A percentile compares a stretch with the other conserved stretches of the same genome.
phyloP scores from a whole-genome alignment of 2,113 vertebrate species.

The Myodes glareolus region DNA sequence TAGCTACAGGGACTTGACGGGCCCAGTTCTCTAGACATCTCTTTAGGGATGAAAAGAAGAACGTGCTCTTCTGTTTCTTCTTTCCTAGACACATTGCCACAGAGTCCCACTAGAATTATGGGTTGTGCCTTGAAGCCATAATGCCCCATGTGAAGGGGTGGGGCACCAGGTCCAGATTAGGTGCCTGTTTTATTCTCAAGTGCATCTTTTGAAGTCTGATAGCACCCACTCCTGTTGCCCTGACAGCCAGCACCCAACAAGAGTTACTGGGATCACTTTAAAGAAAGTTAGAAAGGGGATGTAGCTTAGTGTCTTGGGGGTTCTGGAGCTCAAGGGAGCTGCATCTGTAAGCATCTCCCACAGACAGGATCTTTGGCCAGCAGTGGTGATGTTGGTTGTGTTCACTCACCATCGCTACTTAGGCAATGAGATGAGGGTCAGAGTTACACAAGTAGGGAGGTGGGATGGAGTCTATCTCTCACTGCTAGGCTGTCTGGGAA shows the following conservation, averaged over 20 bases:
- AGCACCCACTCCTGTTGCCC: neutral
- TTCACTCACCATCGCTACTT: neutral
- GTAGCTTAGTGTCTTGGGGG: fast-evolving
- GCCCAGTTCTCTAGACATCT: neutral
- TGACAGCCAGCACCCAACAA: neutral
- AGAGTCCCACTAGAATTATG: neutral
- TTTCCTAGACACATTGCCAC: neutral
- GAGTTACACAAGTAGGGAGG: neutral
- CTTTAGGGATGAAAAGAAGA: neutral
- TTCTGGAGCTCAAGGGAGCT: neutral
- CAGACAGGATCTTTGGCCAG: neutral
- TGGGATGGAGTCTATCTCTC: neutral
- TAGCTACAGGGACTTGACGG: neutral
- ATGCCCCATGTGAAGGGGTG: neutral
- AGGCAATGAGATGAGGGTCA: neutral
- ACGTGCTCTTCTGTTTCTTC: neutral
- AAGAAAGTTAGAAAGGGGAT: neutral
- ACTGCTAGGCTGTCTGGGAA: neutral
- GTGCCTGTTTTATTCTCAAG: neutral
- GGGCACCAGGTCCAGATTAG: neutral
- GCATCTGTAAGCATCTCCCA: neutral
- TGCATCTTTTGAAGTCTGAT: neutral
- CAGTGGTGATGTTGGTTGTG: neutral
- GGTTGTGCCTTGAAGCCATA: neutral
- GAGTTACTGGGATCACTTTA: neutral